phyloP scores from a whole-genome alignment of 2,113 vertebrate species.

The Deroptyus accipitrinus region DNA sequence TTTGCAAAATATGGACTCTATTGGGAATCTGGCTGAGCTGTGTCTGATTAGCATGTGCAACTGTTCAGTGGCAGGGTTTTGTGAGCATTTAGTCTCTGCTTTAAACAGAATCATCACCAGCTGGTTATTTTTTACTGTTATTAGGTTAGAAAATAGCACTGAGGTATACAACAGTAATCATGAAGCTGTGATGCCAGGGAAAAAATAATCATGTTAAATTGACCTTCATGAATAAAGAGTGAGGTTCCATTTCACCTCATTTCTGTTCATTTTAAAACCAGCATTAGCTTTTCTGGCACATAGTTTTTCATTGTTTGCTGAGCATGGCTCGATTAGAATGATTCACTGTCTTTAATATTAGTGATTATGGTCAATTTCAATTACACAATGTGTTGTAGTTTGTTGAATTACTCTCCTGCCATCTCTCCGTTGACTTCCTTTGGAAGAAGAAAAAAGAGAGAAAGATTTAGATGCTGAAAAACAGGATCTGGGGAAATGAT shows the following conservation, averaged over 20 bases:
- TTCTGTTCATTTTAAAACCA: constrained; percentile 77
- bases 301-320: constrained; percentile 82
- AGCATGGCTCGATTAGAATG: constrained; percentile 76
- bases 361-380: constrained; percentile 77
- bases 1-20: constrained; percentile 39
- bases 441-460: background rate
- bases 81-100: constrained; percentile 42
- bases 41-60: constrained; percentile 53
- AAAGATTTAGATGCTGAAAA: background rate
- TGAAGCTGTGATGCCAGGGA: constrained; percentile 61
- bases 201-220: constrained; percentile 77
- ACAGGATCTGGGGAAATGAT: background rate
- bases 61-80: constrained; percentile 47
- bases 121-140: constrained; percentile 74
- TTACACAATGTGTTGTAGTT: constrained; percentile 69
- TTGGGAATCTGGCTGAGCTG: constrained; percentile 49
- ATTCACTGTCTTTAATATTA: constrained; percentile 81
- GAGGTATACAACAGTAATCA: constrained; percentile 75
- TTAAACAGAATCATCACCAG: constrained; percentile 71
- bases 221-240: constrained; percentile 79
- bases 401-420: constrained; percentile 64
- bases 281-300: constrained; percentile 77
- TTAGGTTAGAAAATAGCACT: constrained; percentile 73
- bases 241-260: constrained; percentile 77
- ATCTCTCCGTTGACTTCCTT: constrained; percentile 41